Conservation (phyloP, 2,113 vertebrate genomes). For the Alethe castanea region DNA sequence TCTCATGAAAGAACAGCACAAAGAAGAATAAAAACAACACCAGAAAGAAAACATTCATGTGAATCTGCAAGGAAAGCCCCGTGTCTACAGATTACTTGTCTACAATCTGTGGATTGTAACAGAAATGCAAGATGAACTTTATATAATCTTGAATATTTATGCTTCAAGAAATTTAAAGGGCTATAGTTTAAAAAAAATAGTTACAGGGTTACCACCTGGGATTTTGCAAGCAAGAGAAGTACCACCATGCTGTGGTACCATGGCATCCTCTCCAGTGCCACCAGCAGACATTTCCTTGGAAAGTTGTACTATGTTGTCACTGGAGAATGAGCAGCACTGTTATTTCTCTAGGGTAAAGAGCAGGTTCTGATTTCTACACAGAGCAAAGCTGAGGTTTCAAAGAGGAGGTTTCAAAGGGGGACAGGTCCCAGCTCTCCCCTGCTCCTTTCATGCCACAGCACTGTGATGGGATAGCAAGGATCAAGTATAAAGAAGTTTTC, state of each 20-base stretch:
- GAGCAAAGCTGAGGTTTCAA: not conserved
- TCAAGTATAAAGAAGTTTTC: not conserved
- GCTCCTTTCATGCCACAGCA: not conserved
- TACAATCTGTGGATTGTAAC: not conserved
- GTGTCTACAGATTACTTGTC: not conserved
- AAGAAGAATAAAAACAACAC: not conserved
- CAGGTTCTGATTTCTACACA: not conserved
- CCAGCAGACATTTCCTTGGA: not conserved
- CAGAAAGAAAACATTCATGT: not conserved
- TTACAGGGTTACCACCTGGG: not conserved
- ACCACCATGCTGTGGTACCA: not conserved
- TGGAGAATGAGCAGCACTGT: not conserved
- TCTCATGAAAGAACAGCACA: not conserved
- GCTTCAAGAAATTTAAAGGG: not conserved
- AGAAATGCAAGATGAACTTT: not conserved
- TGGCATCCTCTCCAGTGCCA: not conserved
- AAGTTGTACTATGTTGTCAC: not conserved
- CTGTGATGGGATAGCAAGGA: not conserved
- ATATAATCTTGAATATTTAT: not conserved
- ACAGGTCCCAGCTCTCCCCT: not conserved
- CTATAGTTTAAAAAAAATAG: not conserved
- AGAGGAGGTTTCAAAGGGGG: not conserved
- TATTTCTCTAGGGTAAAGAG: not conserved
- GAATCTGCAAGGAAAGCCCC: not conserved
- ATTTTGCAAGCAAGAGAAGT: not conserved